Evolutionary conservation across 1,140 invertebrate genomes (phyloP).

Genomic region (Scaptomyza pallida): DNA sequence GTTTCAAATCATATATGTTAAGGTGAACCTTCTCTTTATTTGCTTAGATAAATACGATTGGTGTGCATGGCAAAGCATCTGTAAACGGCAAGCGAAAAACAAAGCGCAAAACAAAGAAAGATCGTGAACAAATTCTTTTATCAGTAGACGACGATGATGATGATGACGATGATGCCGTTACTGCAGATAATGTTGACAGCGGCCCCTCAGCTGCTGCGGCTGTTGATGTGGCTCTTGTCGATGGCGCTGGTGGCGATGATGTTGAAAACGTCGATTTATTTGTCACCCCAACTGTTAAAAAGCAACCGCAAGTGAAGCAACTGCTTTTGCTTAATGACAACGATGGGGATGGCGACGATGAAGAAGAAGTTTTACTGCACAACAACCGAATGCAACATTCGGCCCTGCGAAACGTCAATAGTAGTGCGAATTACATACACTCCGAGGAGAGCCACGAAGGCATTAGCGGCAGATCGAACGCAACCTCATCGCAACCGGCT

Average conservation of each 20-base stretch:
- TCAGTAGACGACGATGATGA: conserved; percentile 72
- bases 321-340: conserved; percentile 44
- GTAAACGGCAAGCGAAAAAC: conserved; percentile 43
- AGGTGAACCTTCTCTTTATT: background rate
- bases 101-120: conserved; percentile 57
- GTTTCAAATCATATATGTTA: background rate
- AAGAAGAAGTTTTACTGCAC: conserved; percentile 58
- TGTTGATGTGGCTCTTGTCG: conserved; percentile 27
- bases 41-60: conserved; percentile 74
- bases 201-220: conserved; percentile 6
- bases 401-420: conserved; percentile 47
- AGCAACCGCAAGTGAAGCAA: conserved; percentile 47
- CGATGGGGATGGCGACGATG: conserved; percentile 56
- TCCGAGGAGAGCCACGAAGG: conserved; percentile 55
- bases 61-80: conserved; percentile 44
- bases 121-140: conserved; percentile 65
- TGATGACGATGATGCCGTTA: conserved; percentile 34
- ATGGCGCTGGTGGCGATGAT: conserved; percentile 49
- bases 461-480: conserved; percentile 35
- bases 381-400: conserved; percentile 27
- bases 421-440: conserved; percentile 32
- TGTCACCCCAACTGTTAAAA: conserved; percentile 6
- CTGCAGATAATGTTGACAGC: conserved; percentile 20
- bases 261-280: conserved; percentile 16
- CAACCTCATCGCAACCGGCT: conserved; percentile 41